phyloP scores from a whole-genome alignment of 2,113 vertebrate species.

The Triplophysa rosa region DNA sequence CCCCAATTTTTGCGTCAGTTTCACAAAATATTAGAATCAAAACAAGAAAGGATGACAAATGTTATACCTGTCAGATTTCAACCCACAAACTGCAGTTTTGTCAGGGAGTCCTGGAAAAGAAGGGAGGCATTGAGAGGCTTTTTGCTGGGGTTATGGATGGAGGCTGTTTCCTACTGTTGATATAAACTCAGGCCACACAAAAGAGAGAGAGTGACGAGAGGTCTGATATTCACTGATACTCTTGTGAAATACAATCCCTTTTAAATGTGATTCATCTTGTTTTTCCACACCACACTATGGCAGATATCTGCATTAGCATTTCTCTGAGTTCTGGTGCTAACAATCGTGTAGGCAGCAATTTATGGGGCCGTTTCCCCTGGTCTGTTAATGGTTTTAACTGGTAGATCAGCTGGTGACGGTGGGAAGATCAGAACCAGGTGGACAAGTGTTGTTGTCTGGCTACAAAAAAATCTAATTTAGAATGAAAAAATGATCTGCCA shows the following conservation, averaged over 20 bases:
- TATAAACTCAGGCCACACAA: slow-evolving; percentile 47
- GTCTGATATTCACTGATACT: slow-evolving; percentile 35
- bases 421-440: slow-evolving; percentile 15
- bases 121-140: slow-evolving; percentile 12
- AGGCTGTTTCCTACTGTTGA: slow-evolving; percentile 46
- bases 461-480: background rate
- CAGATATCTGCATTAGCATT: slow-evolving; percentile 60
- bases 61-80: slow-evolving; percentile 22
- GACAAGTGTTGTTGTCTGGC: background rate
- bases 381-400: background rate
- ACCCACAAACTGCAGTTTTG: slow-evolving; percentile 30
- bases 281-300: slow-evolving; percentile 49
- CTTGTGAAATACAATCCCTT: slow-evolving; percentile 29
- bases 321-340: slow-evolving; percentile 42
- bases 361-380: background rate
- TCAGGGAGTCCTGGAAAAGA: background rate
- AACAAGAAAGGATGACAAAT: background rate
- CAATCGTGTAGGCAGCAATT: slow-evolving; percentile 31
- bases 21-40: background rate
- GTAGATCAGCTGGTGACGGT: background rate
- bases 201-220: slow-evolving; percentile 46
- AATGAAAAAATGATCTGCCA: no score
- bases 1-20: background rate
- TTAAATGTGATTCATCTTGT: slow-evolving; percentile 57
- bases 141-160: slow-evolving; percentile 46